These are phyloP conservation scores for Noctuana brunneofusca DNA, from an alignment of 2,888 invertebrate species.

Conservation along the genomic window DNA sequence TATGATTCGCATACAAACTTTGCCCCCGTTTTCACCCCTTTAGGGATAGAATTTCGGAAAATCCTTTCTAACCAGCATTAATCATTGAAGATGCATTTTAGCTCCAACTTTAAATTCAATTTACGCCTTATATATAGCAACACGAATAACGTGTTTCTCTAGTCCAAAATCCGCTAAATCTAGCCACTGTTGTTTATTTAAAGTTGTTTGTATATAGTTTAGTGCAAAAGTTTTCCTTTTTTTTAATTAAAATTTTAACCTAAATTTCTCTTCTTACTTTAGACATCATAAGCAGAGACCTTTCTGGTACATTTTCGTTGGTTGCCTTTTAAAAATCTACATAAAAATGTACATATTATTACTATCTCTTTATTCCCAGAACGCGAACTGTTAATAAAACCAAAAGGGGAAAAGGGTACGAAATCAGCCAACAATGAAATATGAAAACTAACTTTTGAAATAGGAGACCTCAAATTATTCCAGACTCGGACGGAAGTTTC, in stretches of 20 bases:
- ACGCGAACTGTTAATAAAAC: slow-evolving; percentile 10
- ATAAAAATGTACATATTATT: slow-evolving; percentile 5
- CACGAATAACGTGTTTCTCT: too few species aligned
- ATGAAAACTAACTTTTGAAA: slow-evolving; percentile 31
- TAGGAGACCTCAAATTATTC: slow-evolving; percentile 26
- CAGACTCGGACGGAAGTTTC: slow-evolving; percentile 7
- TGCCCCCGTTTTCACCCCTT: too few species aligned
- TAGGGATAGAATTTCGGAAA: too few species aligned
- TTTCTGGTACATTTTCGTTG: background rate
- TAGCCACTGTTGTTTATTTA: too few species aligned
- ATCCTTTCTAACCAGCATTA: too few species aligned
- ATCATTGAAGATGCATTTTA: too few species aligned
- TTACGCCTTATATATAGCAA: too few species aligned
- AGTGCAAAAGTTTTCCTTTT: too few species aligned
- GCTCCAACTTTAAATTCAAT: too few species aligned
- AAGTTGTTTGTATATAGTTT: too few species aligned
- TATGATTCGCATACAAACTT: too few species aligned
- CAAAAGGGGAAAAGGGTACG: slow-evolving; percentile 15
- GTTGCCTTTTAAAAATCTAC: background rate
- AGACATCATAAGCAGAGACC: background rate
- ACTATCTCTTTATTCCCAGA: slow-evolving; percentile 5
- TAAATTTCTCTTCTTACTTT: background rate
- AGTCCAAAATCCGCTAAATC: too few species aligned
- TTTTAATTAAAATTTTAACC: background rate
- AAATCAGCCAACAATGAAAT: slow-evolving; percentile 29